These are phyloP conservation scores for Peromyscus attwateri DNA, from an alignment of 2,797 vertebrate genomes.

Conservation along the genomic window DNA sequence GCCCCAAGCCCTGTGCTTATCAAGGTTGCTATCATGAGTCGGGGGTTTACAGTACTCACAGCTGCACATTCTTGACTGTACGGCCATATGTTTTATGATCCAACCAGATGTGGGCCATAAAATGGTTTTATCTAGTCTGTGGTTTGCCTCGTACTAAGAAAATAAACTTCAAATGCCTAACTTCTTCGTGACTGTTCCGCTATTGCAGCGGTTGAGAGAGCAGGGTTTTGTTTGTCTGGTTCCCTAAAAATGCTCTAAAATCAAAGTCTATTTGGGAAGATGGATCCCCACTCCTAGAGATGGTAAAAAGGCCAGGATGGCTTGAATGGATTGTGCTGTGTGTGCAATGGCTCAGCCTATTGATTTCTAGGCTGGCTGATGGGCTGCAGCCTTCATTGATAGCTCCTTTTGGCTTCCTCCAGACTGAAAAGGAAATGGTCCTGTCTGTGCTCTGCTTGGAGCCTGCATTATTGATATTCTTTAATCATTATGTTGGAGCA, in stretches of 20 bases:
- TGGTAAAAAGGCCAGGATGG: conserved; percentile 78
- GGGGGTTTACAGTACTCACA: conserved; percentile 89
- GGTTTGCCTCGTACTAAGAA: conserved; percentile 89
- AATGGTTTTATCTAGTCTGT: conserved; percentile 90
- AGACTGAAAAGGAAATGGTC: conserved; percentile 82
- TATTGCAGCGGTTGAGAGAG: conserved; percentile 81
- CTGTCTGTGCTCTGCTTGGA: conserved; percentile 79
- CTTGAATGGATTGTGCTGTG: conserved; percentile 75
- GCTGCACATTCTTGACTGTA: conserved; percentile 87
- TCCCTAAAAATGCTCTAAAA: conserved; percentile 83
- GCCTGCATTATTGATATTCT: conserved; percentile 82
- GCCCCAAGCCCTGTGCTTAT: conserved; percentile 81
- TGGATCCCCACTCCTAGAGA: conserved; percentile 74
- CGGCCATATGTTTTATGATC: conserved; percentile 89
- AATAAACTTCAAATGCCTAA: conserved; percentile 90
- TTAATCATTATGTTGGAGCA: conserved; percentile 75
- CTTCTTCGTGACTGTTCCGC: conserved; percentile 85
- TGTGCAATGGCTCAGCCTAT: conserved; percentile 79
- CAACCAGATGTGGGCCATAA: conserved; percentile 90
- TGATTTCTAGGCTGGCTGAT: conserved; percentile 85
- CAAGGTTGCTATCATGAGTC: conserved; percentile 79
- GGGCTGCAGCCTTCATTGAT: conserved; percentile 81
- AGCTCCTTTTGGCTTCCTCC: conserved; percentile 85
- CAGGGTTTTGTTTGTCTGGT: conserved; percentile 76
- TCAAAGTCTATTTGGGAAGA: conserved; percentile 80